Evolutionary conservation across 2,113 vertebrate genomes (phyloP).

Genomic region (Orycteropus afer): DNA sequence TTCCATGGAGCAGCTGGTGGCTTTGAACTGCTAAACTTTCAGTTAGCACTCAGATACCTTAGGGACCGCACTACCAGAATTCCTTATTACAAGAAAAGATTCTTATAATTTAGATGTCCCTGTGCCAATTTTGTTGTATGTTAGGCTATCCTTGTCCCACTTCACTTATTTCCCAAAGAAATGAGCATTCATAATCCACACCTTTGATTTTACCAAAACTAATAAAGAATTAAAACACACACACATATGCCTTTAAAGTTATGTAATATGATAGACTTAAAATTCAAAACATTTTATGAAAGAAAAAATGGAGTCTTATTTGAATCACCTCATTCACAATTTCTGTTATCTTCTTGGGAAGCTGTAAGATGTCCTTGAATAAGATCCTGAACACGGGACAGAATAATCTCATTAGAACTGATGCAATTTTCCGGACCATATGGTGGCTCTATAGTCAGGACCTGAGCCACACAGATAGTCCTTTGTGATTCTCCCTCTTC

Average conservation of each 20-base stretch:
- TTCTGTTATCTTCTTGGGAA: not conserved
- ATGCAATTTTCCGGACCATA: slow-evolving; percentile 92
- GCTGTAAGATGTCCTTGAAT: slow-evolving; percentile 84
- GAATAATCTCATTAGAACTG: slow-evolving; percentile 94
- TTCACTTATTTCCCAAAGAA: not conserved
- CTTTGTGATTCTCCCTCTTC: slow-evolving; percentile 86
- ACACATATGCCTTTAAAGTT: not conserved
- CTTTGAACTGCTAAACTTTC: too few relatives aligned
- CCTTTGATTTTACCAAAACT: slow-evolving; percentile 43
- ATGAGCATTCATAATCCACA: not conserved
- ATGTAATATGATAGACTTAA: not conserved
- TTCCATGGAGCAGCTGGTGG: too few relatives aligned
- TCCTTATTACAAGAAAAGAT: not conserved
- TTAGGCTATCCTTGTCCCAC: not conserved
- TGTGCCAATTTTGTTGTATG: not conserved
- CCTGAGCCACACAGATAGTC: slow-evolving; percentile 89
- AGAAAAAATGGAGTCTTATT: not conserved
- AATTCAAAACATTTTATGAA: slow-evolving; percentile 13
- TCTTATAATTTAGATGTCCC: not conserved
- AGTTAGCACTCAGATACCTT: too few relatives aligned
- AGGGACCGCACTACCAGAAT: too few relatives aligned
- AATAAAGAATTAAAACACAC: slow-evolving; percentile 7
- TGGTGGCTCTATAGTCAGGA: slow-evolving; percentile 90
- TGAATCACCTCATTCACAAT: not conserved
- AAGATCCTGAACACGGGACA: slow-evolving; percentile 92